Evolutionary conservation across 2,797 vertebrate genomes (phyloP).

Genomic region (Pangasius mekongensis): DNA sequence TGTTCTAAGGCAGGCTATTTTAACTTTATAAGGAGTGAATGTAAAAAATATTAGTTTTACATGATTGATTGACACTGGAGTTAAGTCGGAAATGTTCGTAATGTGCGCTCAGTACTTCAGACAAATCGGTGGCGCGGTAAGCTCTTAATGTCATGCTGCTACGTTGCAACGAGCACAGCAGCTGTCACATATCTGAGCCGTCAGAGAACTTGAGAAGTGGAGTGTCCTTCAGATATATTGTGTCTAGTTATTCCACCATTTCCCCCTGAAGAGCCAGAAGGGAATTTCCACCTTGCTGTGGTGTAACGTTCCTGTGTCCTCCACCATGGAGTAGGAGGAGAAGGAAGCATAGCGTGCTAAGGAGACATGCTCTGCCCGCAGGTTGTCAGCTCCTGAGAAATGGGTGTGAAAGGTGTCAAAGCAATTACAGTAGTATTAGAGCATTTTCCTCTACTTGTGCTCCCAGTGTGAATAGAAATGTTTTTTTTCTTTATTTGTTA

Average conservation of each 20-base stretch:
- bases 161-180: conserved; percentile 11
- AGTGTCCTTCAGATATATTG: conserved; percentile 11
- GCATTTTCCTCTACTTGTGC: conserved; percentile 67
- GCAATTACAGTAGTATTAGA: conserved; percentile 74
- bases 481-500: conserved; percentile 60
- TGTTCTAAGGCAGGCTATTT: background rate
- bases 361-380: conserved; percentile 29
- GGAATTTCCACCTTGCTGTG: conserved; percentile 40
- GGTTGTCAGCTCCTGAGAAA: conserved; percentile 51
- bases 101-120: conserved; percentile 4
- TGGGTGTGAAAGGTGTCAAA: conserved; percentile 72
- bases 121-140: conserved; percentile 5
- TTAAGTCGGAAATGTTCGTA: conserved; percentile 15
- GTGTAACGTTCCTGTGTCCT: conserved; percentile 24
- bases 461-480: conserved; percentile 66
- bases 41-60: background rate
- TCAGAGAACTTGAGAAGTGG: conserved; percentile 22
- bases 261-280: background rate
- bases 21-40: background rate
- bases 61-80: conserved; percentile 17
- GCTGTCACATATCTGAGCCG: conserved; percentile 16
- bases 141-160: conserved; percentile 26
- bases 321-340: conserved; percentile 4
- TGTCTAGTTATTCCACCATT: conserved; percentile 22
- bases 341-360: conserved; percentile 43